Evolutionary conservation across 2,113 vertebrate species (phyloP).

Genomic region (Mionectes macconnelli): DNA sequence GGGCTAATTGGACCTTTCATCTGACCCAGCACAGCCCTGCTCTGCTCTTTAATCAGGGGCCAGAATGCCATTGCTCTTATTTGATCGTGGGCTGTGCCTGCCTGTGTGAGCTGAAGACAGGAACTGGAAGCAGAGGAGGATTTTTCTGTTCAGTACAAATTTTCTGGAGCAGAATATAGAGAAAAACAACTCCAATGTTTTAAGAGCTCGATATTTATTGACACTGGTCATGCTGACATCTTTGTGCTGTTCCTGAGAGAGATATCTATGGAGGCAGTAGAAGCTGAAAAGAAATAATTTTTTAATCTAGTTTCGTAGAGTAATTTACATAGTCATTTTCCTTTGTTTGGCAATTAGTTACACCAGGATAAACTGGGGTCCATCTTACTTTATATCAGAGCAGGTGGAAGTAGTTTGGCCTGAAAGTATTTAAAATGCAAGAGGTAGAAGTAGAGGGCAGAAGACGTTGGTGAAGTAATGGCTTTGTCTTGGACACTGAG

Average conservation of each 20-base stretch:
- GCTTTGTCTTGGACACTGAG: conserved; percentile 8
- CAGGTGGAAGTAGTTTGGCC: neutral
- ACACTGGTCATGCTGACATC: neutral
- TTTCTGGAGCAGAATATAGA: neutral
- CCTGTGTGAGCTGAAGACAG: neutral
- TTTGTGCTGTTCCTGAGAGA: neutral
- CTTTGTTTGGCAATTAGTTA: neutral
- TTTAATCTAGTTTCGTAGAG: neutral
- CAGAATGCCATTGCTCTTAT: neutral
- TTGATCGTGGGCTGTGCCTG: neutral
- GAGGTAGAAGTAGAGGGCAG: neutral
- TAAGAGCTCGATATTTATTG: neutral
- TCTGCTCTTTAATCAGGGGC: neutral
- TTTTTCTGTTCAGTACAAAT: neutral
- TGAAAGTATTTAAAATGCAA: conserved; percentile 21
- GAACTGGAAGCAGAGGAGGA: neutral
- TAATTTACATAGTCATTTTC: neutral
- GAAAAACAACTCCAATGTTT: neutral
- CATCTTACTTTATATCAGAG: neutral
- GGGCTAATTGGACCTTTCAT: neutral
- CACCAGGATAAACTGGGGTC: neutral
- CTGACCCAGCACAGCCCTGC: neutral
- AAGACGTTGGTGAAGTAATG: conserved; percentile 30
- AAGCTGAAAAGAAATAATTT: neutral
- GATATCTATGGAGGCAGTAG: neutral